Evolutionary conservation across 2,888 invertebrate genomes (phyloP).

Genomic region (Allygus modestus): DNA sequence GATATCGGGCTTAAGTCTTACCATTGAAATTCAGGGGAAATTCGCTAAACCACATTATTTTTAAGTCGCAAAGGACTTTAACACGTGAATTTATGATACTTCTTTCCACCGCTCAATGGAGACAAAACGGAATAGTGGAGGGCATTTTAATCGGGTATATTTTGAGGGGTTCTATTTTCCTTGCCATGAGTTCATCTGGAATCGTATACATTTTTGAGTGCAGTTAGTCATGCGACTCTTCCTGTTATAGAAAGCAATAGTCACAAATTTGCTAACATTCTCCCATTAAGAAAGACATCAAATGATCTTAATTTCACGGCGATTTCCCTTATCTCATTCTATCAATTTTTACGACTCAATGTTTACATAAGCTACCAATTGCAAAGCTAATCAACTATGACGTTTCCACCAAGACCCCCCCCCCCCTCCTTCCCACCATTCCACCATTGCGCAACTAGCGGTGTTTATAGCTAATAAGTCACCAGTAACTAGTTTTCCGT

Average conservation of each 20-base stretch:
- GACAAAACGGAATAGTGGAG: too few relatives aligned
- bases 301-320: not conserved
- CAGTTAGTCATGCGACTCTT: not conserved
- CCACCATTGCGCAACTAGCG: not conserved
- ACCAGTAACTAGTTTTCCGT: conserved; percentile 9
- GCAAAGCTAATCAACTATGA: conserved; percentile 32
- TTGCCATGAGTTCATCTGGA: too few relatives aligned
- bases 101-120: too few relatives aligned
- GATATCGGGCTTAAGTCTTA: too few relatives aligned
- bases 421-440: not conserved
- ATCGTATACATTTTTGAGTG: too few relatives aligned
- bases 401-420: not conserved
- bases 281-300: not conserved
- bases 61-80: too few relatives aligned
- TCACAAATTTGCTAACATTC: too few relatives aligned
- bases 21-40: too few relatives aligned
- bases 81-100: too few relatives aligned
- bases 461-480: conserved; percentile 20
- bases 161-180: too few relatives aligned
- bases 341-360: not conserved
- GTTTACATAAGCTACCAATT: conserved; percentile 15
- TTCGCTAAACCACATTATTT: too few relatives aligned
- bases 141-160: too few relatives aligned
- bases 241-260: not conserved
- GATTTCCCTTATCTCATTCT: not conserved